A percentile compares a stretch with the other conserved stretches of the same genome.
Conservation (phyloP, 2,113 vertebrate genomes). For the Emydura subglobosa region DNA sequence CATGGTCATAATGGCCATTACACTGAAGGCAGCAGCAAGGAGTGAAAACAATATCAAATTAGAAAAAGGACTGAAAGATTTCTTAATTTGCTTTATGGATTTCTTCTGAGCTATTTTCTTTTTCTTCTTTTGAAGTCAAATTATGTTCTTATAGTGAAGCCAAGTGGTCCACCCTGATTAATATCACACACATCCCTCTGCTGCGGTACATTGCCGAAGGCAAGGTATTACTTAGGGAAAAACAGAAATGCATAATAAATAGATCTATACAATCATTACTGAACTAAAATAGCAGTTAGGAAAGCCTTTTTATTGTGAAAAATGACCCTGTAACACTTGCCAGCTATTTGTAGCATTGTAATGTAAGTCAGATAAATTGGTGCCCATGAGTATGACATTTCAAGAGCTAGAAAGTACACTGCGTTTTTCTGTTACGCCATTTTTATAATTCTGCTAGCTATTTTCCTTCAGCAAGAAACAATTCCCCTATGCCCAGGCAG, state of each 20-base stretch:
- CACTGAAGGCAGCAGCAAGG: conserved; percentile 51
- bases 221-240: conserved; percentile 75
- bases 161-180: conserved; percentile 67
- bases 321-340: conserved; percentile 79
- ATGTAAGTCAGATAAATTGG: conserved; percentile 84
- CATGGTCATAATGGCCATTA: conserved; percentile 59
- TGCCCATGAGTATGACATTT: conserved; percentile 79
- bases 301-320: conserved; percentile 83
- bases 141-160: conserved; percentile 51
- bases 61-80: conserved; percentile 65
- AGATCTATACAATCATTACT: conserved; percentile 77
- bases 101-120: conserved; percentile 11
- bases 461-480: conserved; percentile 77
- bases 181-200: conserved; percentile 58
- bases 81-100: conserved; percentile 70
- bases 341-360: conserved; percentile 78
- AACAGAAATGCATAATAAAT: conserved; percentile 80
- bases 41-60: conserved; percentile 64
- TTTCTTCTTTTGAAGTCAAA: conserved; percentile 43
- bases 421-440: conserved; percentile 73
- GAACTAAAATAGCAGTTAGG: conserved; percentile 79
- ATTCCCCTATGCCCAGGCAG: conserved; percentile 76
- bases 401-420: conserved; percentile 75
- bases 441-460: conserved; percentile 73
- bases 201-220: conserved; percentile 66